These are phyloP conservation scores for Drosophila triauraria DNA, from an alignment of 1,140 invertebrate genomes.

Conservation along the genomic window DNA sequence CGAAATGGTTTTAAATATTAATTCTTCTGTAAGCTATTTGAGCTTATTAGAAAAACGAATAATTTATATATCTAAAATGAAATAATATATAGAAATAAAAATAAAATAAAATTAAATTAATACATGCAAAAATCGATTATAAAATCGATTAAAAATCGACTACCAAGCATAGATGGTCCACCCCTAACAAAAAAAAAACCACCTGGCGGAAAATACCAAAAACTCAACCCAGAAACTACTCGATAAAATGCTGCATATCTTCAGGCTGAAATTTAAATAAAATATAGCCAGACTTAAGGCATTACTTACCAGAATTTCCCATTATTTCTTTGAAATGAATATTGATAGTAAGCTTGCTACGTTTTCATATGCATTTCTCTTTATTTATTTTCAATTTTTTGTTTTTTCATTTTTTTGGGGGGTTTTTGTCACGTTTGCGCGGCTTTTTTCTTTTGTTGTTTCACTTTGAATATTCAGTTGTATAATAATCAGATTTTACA, in stretches of 20 bases:
- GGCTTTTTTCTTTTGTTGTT: conserved; percentile 10
- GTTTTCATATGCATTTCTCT: conserved; percentile 62
- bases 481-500: conserved; percentile 51
- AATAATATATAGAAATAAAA: neutral
- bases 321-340: neutral
- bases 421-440: conserved; percentile 18
- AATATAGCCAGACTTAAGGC: neutral
- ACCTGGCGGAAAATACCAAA: neutral
- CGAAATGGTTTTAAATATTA: too few relatives aligned
- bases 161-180: neutral
- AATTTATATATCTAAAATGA: too few relatives aligned
- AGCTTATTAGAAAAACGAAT: too few relatives aligned
- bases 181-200: neutral
- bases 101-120: neutral
- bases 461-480: conserved; percentile 27
- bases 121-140: neutral
- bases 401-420: conserved; percentile 12
- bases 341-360: neutral
- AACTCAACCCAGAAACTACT: neutral
- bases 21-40: too few relatives aligned
- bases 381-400: conserved; percentile 60
- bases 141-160: neutral
- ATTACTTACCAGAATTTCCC: conserved; percentile 3
- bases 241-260: neutral
- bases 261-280: neutral